Evolutionary conservation across 1,140 invertebrate genomes (phyloP).

Genomic region (Chrysopa pallens): DNA sequence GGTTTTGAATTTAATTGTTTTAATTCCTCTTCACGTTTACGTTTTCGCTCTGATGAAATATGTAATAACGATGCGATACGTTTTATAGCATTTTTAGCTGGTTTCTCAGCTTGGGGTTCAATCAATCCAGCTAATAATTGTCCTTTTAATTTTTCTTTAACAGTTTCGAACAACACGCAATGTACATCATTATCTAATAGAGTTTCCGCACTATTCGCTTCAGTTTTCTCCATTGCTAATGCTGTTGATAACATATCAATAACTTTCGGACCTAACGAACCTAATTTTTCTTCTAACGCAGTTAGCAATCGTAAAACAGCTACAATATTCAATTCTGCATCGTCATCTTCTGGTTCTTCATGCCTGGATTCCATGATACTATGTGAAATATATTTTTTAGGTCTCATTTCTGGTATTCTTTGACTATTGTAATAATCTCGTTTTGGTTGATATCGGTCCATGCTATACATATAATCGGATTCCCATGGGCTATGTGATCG

Average conservation of each 20-base stretch:
- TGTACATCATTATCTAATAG: conserved; percentile 48
- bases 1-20: conserved; percentile 6
- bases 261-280: conserved; percentile 58
- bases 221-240: conserved; percentile 55
- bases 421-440: background rate
- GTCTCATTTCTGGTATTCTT: background rate
- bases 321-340: conserved; percentile 36
- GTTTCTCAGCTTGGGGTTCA: conserved; percentile 35
- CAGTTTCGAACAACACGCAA: conserved; percentile 58
- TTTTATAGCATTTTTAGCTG: conserved; percentile 38
- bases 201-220: conserved; percentile 53
- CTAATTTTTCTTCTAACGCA: conserved; percentile 60
- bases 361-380: background rate
- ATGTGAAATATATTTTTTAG: background rate
- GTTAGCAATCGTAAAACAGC: conserved; percentile 52
- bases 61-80: conserved; percentile 48
- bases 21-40: conserved; percentile 23
- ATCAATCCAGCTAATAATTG: conserved; percentile 59
- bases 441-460: background rate
- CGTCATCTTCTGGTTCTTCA: conserved; percentile 12
- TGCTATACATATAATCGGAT: conserved; percentile 2
- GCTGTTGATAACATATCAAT: conserved; percentile 53
- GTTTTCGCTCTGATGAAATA: conserved; percentile 32
- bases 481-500: conserved; percentile 20
- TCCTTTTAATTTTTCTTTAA: conserved; percentile 70